Evolutionary conservation across 2,797 vertebrate species (phyloP), one percentile per base, ranked within the genome.

Genomic region (Pseudomugil tenellus): DNA sequence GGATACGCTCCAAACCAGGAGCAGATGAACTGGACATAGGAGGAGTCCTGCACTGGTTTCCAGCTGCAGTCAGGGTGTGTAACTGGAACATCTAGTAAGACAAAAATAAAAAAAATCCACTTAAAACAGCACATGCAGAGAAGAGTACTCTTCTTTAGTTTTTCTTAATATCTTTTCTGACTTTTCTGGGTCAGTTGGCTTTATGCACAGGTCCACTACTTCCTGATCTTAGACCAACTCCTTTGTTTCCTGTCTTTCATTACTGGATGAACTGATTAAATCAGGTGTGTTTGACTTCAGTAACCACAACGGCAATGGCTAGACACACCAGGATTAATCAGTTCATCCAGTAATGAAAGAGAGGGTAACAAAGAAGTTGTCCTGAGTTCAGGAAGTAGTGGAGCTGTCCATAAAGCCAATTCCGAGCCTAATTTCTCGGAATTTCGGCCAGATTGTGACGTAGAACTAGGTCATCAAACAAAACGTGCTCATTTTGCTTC

Each of bases 1-100:
- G 97, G 97, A 72, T 96, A 95, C 0, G 94, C 94, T 5, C 94
- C 95, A 0, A 81, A 71, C 98, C 98, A 99, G 74, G 34, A 89
- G 90, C 98, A 99, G 74, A 19, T 88, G 74, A 98, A 94, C 56
- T 89, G 75, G 60, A 96, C 63, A 8, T 69, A 53, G 28, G 89
- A 76, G 0, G 71, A 58, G 0, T 86, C 80, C 0, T 59, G 67
- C 0, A 71, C 77, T 0, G 48, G 48, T 0, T 76, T 78, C 78
- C 93, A 96, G 74, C 70, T 84, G 66, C 97, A 98, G 34, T 90
- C 88, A 0, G 93, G 95, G 25, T 88, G 72, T 2, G 84, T 76
- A 0, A 81, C 79, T 0, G 97, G 93, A 54, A 91, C 86, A 41
- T 93, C 97, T 99, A 72, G 26, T 34, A 49, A 10, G 17, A 59